Evolutionary conservation across 53 echinoderm and acorn worm genomes (phyloP), one percentile per base, ranked within the genome.

Genomic region (Paracentrotus lividus): DNA sequence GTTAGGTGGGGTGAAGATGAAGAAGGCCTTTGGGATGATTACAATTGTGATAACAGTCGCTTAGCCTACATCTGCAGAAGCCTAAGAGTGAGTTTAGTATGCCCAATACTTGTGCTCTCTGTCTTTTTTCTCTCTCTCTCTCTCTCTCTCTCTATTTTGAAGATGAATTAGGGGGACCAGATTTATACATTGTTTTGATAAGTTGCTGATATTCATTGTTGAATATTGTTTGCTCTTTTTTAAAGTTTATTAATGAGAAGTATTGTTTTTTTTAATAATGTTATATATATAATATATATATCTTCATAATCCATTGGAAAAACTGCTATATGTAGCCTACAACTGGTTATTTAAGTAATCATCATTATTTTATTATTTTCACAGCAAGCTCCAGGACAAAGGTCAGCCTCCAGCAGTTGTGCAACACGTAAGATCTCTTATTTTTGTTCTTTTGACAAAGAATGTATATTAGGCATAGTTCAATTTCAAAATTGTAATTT

Each of bases 11-110:
- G 20, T 2, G 88, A 93, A 49, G 51, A 85, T n/a, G 78, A 87
- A 13, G 94, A 94, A 58, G 97, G 97, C 49, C 53, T 85, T 33
- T 97, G 97, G 97, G 95, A 97, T 67, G 95, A 95, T 57, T 66
- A 90, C 31, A 59, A 56, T 26, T 97, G 97, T 87, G 42, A 42
- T 21, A 66, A 58, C 7, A 69, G 81, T 29, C 93, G 51, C 20
- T 49, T 36, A 81, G 95, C 94, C 1, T 97, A 94, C 72, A 87
- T 95, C 88, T 97, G 97, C 56, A 93, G 49, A 76, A 90, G 42
- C 52, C 86, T 29, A 97, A 97, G 88, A 93, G 97, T 97, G 84
- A 96, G 95, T 69, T n/a, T 69, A 8, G 36, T 38, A 36, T 18
- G 18, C n/a, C n/a, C n/a, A n/a, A n/a, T n/a, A n/a, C n/a, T n/a